Evolutionary conservation across 2,888 invertebrate genomes (phyloP).

Genomic region (Orgyia antiqua): DNA sequence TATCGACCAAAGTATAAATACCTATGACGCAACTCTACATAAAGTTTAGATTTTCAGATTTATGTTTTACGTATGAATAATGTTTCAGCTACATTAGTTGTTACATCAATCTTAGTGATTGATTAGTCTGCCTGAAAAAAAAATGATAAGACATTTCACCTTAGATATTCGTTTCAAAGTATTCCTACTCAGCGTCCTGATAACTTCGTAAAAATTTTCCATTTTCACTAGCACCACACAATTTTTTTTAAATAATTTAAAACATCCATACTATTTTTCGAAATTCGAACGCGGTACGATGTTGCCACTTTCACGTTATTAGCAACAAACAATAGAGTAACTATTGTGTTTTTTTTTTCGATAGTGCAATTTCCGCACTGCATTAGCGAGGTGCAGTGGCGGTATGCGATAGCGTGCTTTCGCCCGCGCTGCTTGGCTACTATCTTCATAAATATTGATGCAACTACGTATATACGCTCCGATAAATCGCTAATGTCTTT

Average conservation of each 20-base stretch:
- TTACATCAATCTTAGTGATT: too few relatives aligned
- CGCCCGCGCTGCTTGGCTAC: slow-evolving; percentile 29
- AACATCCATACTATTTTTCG: slow-evolving; percentile 16
- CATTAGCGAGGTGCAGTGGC: slow-evolving; percentile 58
- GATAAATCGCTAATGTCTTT: slow-evolving; percentile 61
- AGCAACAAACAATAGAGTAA: slow-evolving; percentile 14
- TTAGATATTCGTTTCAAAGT: slow-evolving; percentile 65
- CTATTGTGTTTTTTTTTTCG: slow-evolving; percentile 19
- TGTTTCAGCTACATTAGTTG: too few relatives aligned
- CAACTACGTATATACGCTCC: slow-evolving; percentile 64
- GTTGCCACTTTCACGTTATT: slow-evolving; percentile 28
- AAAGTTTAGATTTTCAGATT: too few relatives aligned
- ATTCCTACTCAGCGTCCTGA: slow-evolving; percentile 65
- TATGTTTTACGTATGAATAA: too few relatives aligned
- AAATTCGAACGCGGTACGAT: slow-evolving; percentile 18
- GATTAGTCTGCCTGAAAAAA: too few relatives aligned
- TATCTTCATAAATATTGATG: slow-evolving; percentile 73
- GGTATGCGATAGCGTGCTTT: slow-evolving; percentile 48
- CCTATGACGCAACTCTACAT: too few relatives aligned
- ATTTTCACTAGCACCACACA: slow-evolving; percentile 33
- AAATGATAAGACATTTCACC: too few relatives aligned
- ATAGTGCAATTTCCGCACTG: slow-evolving; percentile 46
- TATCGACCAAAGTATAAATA: too few relatives aligned
- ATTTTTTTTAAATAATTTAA: slow-evolving; percentile 1
- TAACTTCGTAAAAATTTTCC: slow-evolving; percentile 68